A percentile compares a stretch with the other conserved stretches of the same genome.
Conservation (phyloP, 2,888 invertebrate species). For the Clivina fossor region DNA sequence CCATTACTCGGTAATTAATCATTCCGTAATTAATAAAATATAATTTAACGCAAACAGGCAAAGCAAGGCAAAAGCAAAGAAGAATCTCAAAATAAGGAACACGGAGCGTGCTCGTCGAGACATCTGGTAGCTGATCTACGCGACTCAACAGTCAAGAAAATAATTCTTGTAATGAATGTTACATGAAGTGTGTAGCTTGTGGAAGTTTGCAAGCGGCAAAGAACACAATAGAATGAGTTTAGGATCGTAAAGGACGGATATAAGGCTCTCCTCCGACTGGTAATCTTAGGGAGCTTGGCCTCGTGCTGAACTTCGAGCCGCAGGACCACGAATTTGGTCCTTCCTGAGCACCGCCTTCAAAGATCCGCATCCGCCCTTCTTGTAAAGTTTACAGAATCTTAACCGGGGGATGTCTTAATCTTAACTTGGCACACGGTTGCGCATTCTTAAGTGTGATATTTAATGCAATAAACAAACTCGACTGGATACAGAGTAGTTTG, state of each 20-base stretch:
- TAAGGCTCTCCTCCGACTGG: neutral
- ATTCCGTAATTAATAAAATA: slow-evolving; percentile 20
- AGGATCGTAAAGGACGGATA: neutral
- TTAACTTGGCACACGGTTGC: slow-evolving; percentile 10
- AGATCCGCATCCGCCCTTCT: neutral
- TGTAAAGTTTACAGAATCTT: neutral
- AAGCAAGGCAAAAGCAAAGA: slow-evolving; percentile 10
- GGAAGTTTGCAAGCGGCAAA: slow-evolving; percentile 1
- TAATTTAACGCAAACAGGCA: slow-evolving; percentile 6
- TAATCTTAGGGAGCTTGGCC: neutral
- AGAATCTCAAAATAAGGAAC: too few relatives aligned
- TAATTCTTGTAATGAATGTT: slow-evolving; percentile 27
- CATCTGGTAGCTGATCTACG: slow-evolving; percentile 21
- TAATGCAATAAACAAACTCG: slow-evolving; percentile 22
- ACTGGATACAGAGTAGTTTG: too few relatives aligned
- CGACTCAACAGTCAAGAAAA: too few relatives aligned
- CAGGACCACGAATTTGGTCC: too few relatives aligned
- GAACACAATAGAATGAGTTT: neutral
- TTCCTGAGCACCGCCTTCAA: neutral
- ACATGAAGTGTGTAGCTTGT: slow-evolving; percentile 4
- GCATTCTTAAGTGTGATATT: slow-evolving; percentile 19
- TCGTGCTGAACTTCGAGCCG: too few relatives aligned
- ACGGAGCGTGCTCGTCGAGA: slow-evolving; percentile 15
- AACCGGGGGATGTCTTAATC: slow-evolving; percentile 6
- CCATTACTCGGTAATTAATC: slow-evolving; percentile 15